These are phyloP conservation scores for Gadopsis bispinosus DNA, from an alignment of 2,797 vertebrate genomes.

Conservation along the genomic window DNA sequence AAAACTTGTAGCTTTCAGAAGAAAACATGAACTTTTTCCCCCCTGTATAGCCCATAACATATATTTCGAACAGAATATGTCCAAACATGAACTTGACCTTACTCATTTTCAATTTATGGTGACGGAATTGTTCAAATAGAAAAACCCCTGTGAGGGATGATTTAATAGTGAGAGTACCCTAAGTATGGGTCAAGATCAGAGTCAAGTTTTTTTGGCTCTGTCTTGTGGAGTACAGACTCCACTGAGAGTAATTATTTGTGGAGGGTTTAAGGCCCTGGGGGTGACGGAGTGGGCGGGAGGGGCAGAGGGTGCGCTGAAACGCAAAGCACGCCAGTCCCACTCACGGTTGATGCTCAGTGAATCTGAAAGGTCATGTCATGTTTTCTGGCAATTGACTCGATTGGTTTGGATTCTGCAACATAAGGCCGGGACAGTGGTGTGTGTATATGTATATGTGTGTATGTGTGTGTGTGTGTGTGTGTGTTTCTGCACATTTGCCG, in stretches of 20 bases:
- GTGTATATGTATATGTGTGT: constrained; percentile 53
- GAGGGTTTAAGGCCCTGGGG: constrained; percentile 91
- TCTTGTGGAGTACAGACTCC: constrained; percentile 90
- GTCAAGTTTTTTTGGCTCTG: constrained; percentile 87
- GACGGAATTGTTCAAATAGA: constrained; percentile 70
- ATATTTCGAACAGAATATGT: constrained; percentile 32
- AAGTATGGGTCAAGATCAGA: constrained; percentile 89
- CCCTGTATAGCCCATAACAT: constrained; percentile 11
- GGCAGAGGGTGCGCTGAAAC: constrained; percentile 91
- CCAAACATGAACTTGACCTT: constrained; percentile 64
- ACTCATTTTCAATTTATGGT: constrained; percentile 62
- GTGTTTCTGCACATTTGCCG: constrained; percentile 86
- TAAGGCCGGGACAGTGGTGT: constrained; percentile 87
- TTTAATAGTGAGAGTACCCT: constrained; percentile 76
- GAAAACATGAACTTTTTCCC: not conserved
- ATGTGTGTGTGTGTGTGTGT: constrained; percentile 54
- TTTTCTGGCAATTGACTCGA: constrained; percentile 98
- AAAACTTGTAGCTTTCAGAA: not conserved
- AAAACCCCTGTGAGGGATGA: constrained; percentile 71
- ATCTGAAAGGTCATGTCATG: constrained; percentile 98
- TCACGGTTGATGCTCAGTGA: constrained; percentile 93
- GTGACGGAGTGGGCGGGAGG: constrained; percentile 78
- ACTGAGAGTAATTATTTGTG: constrained; percentile 94
- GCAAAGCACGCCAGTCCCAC: constrained; percentile 92
- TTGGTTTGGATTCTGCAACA: constrained; percentile 94